Evolutionary conservation across 1,140 invertebrate genomes (phyloP).

Genomic region (Drosophila neocordata): DNA sequence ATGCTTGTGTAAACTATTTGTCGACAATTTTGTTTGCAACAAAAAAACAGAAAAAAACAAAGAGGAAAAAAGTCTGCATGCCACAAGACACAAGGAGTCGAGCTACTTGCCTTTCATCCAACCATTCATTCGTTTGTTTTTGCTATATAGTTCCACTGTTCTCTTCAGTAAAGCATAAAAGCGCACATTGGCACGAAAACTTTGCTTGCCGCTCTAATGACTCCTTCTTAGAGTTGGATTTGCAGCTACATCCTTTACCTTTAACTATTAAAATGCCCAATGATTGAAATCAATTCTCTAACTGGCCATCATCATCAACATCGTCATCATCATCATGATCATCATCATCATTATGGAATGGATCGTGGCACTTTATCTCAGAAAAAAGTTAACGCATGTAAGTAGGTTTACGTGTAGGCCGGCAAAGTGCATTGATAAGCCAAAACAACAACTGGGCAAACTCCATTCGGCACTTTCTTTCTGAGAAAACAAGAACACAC

Average conservation of each 20-base stretch:
- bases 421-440: conserved; percentile 78
- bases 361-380: conserved; percentile 45
- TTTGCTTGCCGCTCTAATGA: conserved; percentile 70
- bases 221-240: conserved; percentile 33
- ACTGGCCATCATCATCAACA: conserved; percentile 4
- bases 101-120: too few relatives aligned
- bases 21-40: conserved; percentile 80
- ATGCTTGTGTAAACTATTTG: conserved; percentile 82
- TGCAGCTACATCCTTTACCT: conserved; percentile 41
- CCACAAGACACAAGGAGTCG: conserved; percentile 46
- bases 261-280: conserved; percentile 60
- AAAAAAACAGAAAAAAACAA: conserved; percentile 30
- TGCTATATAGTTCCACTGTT: too few relatives aligned
- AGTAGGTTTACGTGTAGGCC: conserved; percentile 78
- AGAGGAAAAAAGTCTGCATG: conserved; percentile 49
- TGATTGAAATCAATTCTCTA: conserved; percentile 73
- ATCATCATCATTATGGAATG: neutral
- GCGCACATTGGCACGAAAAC: conserved; percentile 66
- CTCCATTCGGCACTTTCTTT: conserved; percentile 40
- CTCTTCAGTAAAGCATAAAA: conserved; percentile 71
- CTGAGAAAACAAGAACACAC: conserved; percentile 3
- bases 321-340: neutral
- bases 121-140: too few relatives aligned
- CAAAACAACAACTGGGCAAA: neutral
- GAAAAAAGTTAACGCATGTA: conserved; percentile 70